phyloP scores from a whole-genome alignment of 2,888 invertebrate species.

The Drosophila quinaria region DNA sequence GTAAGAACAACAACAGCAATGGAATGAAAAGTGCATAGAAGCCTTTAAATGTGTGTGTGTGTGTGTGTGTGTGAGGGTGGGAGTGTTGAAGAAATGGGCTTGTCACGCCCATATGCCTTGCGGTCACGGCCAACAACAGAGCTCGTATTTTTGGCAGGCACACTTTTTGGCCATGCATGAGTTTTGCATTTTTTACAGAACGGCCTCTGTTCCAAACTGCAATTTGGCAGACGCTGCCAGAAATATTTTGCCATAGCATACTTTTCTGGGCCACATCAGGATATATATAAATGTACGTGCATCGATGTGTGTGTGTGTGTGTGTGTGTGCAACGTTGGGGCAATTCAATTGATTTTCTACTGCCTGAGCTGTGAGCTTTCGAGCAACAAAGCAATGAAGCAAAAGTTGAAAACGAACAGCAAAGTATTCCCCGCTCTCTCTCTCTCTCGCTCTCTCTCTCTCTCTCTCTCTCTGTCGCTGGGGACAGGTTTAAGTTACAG shows the following conservation, averaged over 20 bases:
- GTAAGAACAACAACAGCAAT: conserved; percentile 14
- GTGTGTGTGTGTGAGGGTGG: conserved; percentile 7
- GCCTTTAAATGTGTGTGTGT: conserved; percentile 27
- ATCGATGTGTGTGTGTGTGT: conserved; percentile 30
- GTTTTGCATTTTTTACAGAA: conserved; percentile 74
- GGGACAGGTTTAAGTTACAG: conserved; percentile 52
- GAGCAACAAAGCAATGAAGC: conserved; percentile 48
- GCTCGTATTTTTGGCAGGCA: conserved; percentile 66
- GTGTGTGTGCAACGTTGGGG: conserved; percentile 55
- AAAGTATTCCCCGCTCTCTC: conserved; percentile 17
- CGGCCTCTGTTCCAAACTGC: conserved; percentile 39
- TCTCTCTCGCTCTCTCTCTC: not conserved
- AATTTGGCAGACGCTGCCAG: conserved; percentile 62
- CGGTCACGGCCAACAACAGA: conserved; percentile 68
- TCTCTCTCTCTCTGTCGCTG: not conserved
- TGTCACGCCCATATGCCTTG: conserved; percentile 46
- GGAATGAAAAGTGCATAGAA: conserved; percentile 37
- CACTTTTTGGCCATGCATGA: conserved; percentile 69
- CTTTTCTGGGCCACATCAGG: conserved; percentile 70
- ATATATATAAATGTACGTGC: conserved; percentile 5
- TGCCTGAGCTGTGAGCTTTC: conserved; percentile 58
- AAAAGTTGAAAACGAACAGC: conserved; percentile 28
- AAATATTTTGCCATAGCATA: conserved; percentile 67
- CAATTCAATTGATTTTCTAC: conserved; percentile 76
- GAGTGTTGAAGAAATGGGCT: conserved; percentile 7